A percentile compares a stretch with the other conserved stretches of the same genome.
Evolutionary conservation across 2,888 invertebrate species (phyloP).

Genomic region (Drosophila fulvimacula): DNA sequence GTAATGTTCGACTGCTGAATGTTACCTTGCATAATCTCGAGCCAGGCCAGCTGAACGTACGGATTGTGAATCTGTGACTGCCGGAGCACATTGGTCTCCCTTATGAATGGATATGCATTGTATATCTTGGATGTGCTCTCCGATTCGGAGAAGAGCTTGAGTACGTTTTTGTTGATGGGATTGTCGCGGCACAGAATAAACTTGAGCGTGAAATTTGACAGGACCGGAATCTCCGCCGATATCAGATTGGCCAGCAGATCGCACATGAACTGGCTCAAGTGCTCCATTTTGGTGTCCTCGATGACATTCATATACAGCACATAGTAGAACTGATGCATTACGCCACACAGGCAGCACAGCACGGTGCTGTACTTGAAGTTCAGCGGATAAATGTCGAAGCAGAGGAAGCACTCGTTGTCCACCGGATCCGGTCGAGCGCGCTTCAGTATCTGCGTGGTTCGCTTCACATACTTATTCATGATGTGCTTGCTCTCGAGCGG

Average conservation of each 20-base stretch:
- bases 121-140: constrained; percentile 7
- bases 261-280: constrained; percentile 35
- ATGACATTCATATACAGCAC: constrained; percentile 51
- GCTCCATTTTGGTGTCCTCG: constrained; percentile 32
- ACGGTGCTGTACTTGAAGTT: constrained; percentile 36
- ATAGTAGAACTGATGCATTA: constrained; percentile 33
- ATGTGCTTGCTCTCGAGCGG: constrained; percentile 29
- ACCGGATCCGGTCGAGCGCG: not conserved
- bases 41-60: constrained; percentile 44
- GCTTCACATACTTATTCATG: constrained; percentile 51
- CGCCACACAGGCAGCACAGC: constrained; percentile 47
- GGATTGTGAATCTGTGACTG: constrained; percentile 30
- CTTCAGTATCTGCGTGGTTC: constrained; percentile 11
- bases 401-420: constrained; percentile 53
- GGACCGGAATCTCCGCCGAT: constrained; percentile 37
- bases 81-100: constrained; percentile 32
- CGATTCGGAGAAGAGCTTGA: constrained; percentile 16
- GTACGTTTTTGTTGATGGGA: constrained; percentile 20
- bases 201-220: constrained; percentile 28
- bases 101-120: constrained; percentile 30
- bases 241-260: constrained; percentile 51
- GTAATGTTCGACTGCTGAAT: constrained; percentile 19
- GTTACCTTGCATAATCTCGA: constrained; percentile 40
- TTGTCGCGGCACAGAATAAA: constrained; percentile 51
- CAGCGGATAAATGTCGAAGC: constrained; percentile 40